Evolutionary conservation across 2,888 invertebrate species (phyloP), one percentile per base, ranked within the genome.

Genomic region (Tipula unca): DNA sequence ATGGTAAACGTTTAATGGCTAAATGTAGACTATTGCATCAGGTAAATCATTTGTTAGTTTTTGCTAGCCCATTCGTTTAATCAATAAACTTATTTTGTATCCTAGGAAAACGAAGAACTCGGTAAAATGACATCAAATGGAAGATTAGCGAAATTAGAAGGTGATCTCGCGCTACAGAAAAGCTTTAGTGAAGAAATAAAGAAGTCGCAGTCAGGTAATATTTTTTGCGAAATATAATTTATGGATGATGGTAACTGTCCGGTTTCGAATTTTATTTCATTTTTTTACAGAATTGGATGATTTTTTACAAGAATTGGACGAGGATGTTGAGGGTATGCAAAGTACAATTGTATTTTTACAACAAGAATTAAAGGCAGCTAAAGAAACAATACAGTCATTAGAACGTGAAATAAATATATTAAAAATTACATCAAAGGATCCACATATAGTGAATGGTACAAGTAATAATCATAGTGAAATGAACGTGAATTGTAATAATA

Each of bases 251-350:
- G n/a, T 82, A 35, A 83, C 8, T 32, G 6, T 6, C 5, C 4
- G 35, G 32, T 32, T 1, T 17, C 29, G 29, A 82, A 1, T 82
- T 82, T 82, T 82, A 32, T 29, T 82, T 82, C 3, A 17, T 39
- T 35, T 82, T 85, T 85, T 86, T 39, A 13, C 20, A 96, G 99
- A 99, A 91, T 91, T 98, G 89, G 99, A 99, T 89, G 98, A 98
- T 90, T 96, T 98, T 90, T 93, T 99, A 85, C 96, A 97, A 90
- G 99, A 99, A 90, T 91, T 99, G 87, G 99, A 99, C 89, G 98
- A 98, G 91, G 98, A 99, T 90, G 96, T 98, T 54, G 99, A 99
- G 91, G 98, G 98, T 29, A 98, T 99, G 98, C 99, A 99, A 92
- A 97, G 98, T 90, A 98, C 98, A 87, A 98, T 99, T 89, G 93